Percentiles rank a stretch among this genome's conserved stretches.
These are phyloP conservation scores for Colinus virginianus DNA, from an alignment of 2,113 vertebrate species.

Conservation along the genomic window DNA sequence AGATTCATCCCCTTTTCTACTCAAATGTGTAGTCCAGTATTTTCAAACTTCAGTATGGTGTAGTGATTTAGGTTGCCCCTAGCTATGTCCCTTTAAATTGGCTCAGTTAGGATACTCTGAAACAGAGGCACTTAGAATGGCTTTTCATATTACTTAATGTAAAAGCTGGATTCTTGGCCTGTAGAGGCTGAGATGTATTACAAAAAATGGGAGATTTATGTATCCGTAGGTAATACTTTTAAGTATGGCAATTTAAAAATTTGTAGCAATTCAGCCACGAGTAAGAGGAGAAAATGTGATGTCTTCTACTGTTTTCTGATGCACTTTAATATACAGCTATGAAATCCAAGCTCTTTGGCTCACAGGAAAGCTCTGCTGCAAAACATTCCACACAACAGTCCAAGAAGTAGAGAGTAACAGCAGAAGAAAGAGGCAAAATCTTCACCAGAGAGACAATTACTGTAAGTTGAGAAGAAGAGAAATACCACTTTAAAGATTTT, in stretches of 20 bases:
- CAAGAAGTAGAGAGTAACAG: background rate
- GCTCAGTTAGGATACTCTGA: background rate
- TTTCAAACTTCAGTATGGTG: background rate
- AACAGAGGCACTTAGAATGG: slow-evolving; percentile 5
- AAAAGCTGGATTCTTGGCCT: slow-evolving; percentile 25
- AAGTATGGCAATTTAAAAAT: slow-evolving; percentile 52
- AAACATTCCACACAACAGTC: background rate
- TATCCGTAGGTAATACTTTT: slow-evolving; percentile 62
- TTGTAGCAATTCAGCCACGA: slow-evolving; percentile 31
- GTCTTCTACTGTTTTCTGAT: slow-evolving; percentile 37
- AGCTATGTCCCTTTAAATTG: slow-evolving; percentile 1
- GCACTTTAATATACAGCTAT: slow-evolving; percentile 25
- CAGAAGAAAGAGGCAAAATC: slow-evolving; percentile 26
- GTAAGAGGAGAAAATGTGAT: slow-evolving; percentile 31
- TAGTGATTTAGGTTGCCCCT: background rate
- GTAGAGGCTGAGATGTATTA: background rate
- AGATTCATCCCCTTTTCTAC: background rate
- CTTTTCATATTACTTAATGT: slow-evolving; percentile 21
- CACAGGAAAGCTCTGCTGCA: slow-evolving; percentile 4
- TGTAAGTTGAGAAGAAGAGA: background rate
- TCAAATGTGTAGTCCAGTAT: background rate
- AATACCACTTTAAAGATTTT: slow-evolving; percentile 4
- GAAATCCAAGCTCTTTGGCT: slow-evolving; percentile 20
- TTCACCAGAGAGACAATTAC: background rate
- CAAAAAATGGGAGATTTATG: slow-evolving; percentile 18